Conservation (phyloP, 2,888 invertebrate genomes). For the Margaritifera margaritifera region DNA sequence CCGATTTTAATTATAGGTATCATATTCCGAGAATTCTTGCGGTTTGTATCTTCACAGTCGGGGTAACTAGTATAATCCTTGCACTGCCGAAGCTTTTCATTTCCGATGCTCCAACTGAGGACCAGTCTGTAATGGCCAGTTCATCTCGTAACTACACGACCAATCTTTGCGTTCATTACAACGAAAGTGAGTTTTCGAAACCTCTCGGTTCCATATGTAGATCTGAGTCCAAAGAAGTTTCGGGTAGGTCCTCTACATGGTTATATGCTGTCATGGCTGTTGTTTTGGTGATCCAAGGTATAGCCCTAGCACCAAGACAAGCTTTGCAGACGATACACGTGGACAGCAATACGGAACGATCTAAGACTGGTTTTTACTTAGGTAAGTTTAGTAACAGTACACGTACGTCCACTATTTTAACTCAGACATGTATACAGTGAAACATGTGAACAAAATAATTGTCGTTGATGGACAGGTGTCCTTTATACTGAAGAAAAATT, state of each 20-base stretch:
- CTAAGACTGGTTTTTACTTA: constrained; percentile 46
- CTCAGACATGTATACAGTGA: too few relatives aligned
- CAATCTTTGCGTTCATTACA: too few relatives aligned
- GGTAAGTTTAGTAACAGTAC: constrained; percentile 27
- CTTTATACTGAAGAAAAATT: too few relatives aligned
- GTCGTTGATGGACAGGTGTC: too few relatives aligned
- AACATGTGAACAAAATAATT: too few relatives aligned
- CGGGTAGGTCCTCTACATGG: not conserved
- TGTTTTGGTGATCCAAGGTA: constrained; percentile 37
- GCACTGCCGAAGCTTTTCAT: too few relatives aligned
- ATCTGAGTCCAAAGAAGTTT: not conserved
- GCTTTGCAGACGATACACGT: constrained; percentile 46
- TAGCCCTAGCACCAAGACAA: constrained; percentile 49
- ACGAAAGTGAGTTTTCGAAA: too few relatives aligned
- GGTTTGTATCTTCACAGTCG: constrained; percentile 29
- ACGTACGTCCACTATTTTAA: too few relatives aligned
- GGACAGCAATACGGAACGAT: constrained; percentile 43
- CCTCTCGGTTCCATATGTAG: too few relatives aligned
- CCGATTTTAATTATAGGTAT: constrained; percentile 17
- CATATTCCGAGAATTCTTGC: constrained; percentile 43
- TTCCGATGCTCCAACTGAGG: too few relatives aligned
- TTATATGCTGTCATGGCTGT: not conserved
- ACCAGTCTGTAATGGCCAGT: constrained; percentile 26
- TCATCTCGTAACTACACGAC: too few relatives aligned
- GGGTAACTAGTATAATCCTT: constrained; percentile 31